Conservation (phyloP, 2,797 vertebrate species). For the Gobio occitaniae region DNA sequence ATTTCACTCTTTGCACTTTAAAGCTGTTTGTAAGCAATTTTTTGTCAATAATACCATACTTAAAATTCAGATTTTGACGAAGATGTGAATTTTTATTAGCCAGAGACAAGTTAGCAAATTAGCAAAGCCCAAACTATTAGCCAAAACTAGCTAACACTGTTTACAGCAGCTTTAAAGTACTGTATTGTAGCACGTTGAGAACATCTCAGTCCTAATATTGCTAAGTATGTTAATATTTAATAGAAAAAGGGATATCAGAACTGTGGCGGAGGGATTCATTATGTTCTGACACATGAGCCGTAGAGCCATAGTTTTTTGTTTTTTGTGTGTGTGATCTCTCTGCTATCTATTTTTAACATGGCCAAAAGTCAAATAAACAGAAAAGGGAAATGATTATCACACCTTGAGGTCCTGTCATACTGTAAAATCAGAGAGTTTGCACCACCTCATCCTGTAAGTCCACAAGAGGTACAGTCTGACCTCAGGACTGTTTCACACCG, state of each 20-base stretch:
- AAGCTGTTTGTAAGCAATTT: background rate
- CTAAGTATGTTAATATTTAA: background rate
- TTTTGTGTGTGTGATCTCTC: background rate
- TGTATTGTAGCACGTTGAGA: background rate
- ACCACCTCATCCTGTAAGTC: background rate
- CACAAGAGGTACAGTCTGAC: background rate
- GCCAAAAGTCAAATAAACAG: background rate
- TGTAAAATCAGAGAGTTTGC: background rate
- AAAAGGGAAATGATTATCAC: background rate
- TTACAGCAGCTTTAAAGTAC: conserved; percentile 14
- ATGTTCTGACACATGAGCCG: background rate
- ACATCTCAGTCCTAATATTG: background rate
- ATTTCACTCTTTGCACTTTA: conserved; percentile 11
- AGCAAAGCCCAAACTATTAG: background rate
- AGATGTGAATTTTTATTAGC: background rate
- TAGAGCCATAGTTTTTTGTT: background rate
- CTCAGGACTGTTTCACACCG: background rate
- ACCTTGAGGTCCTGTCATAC: conserved; percentile 13
- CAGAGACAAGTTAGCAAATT: background rate
- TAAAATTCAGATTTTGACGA: background rate
- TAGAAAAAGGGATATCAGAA: background rate
- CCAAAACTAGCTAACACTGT: background rate
- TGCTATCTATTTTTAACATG: background rate
- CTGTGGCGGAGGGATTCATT: background rate
- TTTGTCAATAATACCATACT: background rate